phyloP scores from a whole-genome alignment of 1,140 invertebrate genomes.

The Habropoda laboriosa region DNA sequence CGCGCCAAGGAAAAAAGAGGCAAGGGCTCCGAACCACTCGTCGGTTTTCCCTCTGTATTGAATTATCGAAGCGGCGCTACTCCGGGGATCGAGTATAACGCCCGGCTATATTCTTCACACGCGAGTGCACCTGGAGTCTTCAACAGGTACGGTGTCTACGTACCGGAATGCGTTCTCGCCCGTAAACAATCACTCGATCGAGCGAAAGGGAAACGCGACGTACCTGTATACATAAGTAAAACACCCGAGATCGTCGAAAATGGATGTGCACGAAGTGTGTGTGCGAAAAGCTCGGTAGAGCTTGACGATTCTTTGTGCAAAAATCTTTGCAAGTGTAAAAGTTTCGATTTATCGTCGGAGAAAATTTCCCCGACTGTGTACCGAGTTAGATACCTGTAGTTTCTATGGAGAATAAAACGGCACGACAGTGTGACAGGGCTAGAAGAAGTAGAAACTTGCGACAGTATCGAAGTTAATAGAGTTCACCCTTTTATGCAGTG shows the following conservation, averaged over 20 bases:
- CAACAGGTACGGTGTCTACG: conserved; percentile 60
- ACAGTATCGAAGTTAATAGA: conserved; percentile 17
- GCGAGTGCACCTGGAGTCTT: conserved; percentile 45
- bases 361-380: too few relatives aligned
- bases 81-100: background rate
- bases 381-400: too few relatives aligned
- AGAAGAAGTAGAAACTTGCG: background rate
- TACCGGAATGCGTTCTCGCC: conserved; percentile 28
- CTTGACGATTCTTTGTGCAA: too few relatives aligned
- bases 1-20: background rate
- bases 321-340: too few relatives aligned
- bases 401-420: background rate
- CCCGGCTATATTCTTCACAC: background rate
- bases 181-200: conserved; percentile 59
- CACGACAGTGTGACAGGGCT: background rate
- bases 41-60: conserved; percentile 40
- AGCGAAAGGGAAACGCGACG: conserved; percentile 26
- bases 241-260: background rate
- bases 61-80: conserved; percentile 43
- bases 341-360: too few relatives aligned
- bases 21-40: background rate
- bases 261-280: background rate
- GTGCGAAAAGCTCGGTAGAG: too few relatives aligned
- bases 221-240: conserved; percentile 5
- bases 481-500: conserved; percentile 1